Evolutionary conservation across 2,797 vertebrate species (phyloP), one percentile per base, ranked within the genome.

Genomic region (Mallotus villosus): DNA sequence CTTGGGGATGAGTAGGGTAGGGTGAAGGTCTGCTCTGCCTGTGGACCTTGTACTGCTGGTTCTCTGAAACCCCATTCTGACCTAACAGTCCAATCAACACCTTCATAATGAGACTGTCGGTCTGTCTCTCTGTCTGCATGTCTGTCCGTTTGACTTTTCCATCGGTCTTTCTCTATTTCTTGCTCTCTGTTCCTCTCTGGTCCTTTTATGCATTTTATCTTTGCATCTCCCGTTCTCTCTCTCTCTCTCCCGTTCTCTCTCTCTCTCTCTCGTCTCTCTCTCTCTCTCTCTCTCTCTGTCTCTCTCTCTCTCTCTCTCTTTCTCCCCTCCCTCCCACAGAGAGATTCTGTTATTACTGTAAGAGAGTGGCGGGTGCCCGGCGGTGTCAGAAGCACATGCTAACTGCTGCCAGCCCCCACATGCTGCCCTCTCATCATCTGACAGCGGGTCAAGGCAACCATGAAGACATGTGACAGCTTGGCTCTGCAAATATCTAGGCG

Each of bases 401-500:
- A 57, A 3, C 25, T 29, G 57, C 68, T 77, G 68, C 60, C 75
- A 66, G 29, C 57, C 55, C 55, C 22, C 24, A 17, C 65, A 60
- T 2, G 63, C 68, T 68, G 25, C 46, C 8, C 71, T 68, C 70
- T 70, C 41, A 34, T n/a, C n/a, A 29, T 49, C 77, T 46, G 68
- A 76, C 63, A 49, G 71, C 70, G 72, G 32, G 8, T 32, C 73
- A 74, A 69, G 53, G 61, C 75, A 46, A 72, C 55, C 57, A 81
- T 78, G 73, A 70, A 76, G 84, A 75, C 51, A 2, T 72, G 63
- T 73, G 46, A 34, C 82, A 80, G 79, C 79, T 81, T 75, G 69
- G 65, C 83, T 85, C 80, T 80, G 75, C 81, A 83, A 83, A 71
- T 71, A 70, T 85, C 74, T 68, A 58, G 62, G 77, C 49, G 14